Evolutionary conservation across 1,140 invertebrate genomes (phyloP), one percentile per base, ranked within the genome.

Genomic region (Harlomillsia oculata): DNA sequence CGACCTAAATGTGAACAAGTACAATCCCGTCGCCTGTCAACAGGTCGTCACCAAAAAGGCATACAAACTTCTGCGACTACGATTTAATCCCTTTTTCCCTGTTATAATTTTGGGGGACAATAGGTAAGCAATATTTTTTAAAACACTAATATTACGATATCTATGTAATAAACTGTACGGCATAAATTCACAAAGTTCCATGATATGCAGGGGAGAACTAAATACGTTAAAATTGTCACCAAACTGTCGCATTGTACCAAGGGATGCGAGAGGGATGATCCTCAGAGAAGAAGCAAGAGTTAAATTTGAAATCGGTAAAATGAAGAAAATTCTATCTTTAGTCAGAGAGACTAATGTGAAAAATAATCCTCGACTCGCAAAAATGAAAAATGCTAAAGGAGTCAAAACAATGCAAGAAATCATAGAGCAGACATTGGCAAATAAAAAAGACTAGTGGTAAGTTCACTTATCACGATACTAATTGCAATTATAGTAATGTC

Each of bases 1-100:
- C 70, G 92, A 97, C 69, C 73, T 97, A 41, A 89, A 90, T 69
- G 78, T 93, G 0, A 92, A 93, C 67, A 94, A 93, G 71, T 93
- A 93, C 68, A 82, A 88, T 55, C 82, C 90, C 0, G 83, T 97
- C 41, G 95, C 90, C 72, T 76, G 82, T 49, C 91, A 96, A 74
- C 78, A 81, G 30, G 78, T 95, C 3, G 86, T 91, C 1, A 87
- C 82, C 56, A 88, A 84, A 69, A 84, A 84, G 64, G 83, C 80
- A 58, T 86, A 84, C 59, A 88, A 85, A 69, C 73, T 91, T n/a
- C 92, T 90, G 0, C 77, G 85, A 60, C 72, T 96, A 20, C 79
- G 84, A 39, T 95, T 97, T 70, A 95, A 94, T 71, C 75, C 80
- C 30, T 79, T 78, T 55, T 72, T 90, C 50, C 89, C 91, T 0